A percentile compares a stretch with the other conserved stretches of the same genome.
Conservation (phyloP, 1,140 invertebrate species). For the Brachionus calyciflorus region DNA sequence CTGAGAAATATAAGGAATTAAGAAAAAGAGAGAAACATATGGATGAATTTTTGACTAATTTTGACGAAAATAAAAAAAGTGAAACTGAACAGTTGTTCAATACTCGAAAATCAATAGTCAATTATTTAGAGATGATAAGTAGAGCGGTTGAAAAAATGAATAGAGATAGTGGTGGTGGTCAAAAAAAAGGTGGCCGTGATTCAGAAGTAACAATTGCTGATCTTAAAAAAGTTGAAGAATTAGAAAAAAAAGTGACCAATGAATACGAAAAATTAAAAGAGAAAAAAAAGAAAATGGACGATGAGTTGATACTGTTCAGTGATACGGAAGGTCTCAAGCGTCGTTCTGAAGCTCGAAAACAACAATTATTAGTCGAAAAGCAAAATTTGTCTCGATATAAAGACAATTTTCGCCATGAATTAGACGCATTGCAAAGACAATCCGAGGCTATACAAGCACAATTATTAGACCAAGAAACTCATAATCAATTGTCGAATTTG, state of each 20-base stretch:
- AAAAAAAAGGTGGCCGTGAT: neutral
- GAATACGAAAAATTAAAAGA: slow-evolving; percentile 35
- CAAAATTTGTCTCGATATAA: slow-evolving; percentile 17
- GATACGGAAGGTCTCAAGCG: slow-evolving; percentile 37
- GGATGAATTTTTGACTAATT: slow-evolving; percentile 32
- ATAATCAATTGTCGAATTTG: slow-evolving; percentile 38
- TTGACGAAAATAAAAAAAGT: neutral
- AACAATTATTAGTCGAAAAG: slow-evolving; percentile 27
- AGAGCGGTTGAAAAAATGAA: slow-evolving; percentile 24
- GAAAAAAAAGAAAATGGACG: slow-evolving; percentile 37
- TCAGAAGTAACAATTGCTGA: slow-evolving; percentile 37
- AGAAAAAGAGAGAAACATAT: slow-evolving; percentile 40
- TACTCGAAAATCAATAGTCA: slow-evolving; percentile 15
- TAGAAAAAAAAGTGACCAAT: slow-evolving; percentile 46
- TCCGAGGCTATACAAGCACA: slow-evolving; percentile 34
- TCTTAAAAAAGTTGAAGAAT: slow-evolving; percentile 34
- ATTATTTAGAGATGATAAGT: slow-evolving; percentile 38
- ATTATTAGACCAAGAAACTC: slow-evolving; percentile 41
- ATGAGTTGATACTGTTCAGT: slow-evolving; percentile 20
- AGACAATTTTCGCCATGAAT: slow-evolving; percentile 8
- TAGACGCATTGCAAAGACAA: slow-evolving; percentile 26
- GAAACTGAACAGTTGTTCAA: slow-evolving; percentile 1
- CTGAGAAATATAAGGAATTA: slow-evolving; percentile 36
- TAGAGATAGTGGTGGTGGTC: neutral
- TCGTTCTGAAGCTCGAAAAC: slow-evolving; percentile 24